phyloP scores from a whole-genome alignment of 30 jellyfish, hydroid and myxozoan genomes.

The Cassiopea andromeda region DNA sequence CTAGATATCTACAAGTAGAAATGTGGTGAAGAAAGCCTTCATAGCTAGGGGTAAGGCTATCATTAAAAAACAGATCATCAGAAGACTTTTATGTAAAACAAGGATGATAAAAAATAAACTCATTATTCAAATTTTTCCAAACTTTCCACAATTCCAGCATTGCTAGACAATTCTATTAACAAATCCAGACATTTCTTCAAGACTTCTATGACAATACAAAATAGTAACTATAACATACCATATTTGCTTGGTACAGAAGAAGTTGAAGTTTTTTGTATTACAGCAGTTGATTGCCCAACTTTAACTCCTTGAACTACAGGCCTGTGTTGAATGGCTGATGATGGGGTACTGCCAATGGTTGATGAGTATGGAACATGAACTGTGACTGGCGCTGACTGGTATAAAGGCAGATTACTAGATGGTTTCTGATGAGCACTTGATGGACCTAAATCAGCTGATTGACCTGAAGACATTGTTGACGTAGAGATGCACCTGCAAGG shows the following conservation, averaged over 20 bases:
- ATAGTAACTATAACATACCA: not conserved
- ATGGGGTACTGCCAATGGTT: constrained; percentile 12
- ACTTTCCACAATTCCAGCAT: too few relatives aligned
- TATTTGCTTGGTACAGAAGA: constrained; percentile 31
- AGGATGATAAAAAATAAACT: too few relatives aligned
- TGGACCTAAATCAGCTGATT: constrained; percentile 12
- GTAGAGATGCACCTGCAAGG: not conserved
- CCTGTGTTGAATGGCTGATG: constrained; percentile 41
- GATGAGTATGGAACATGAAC: constrained; percentile 46
- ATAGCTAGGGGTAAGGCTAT: too few relatives aligned
- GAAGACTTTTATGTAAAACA: too few relatives aligned
- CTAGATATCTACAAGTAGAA: too few relatives aligned
- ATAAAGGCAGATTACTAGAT: constrained; percentile 18
- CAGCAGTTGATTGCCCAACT: constrained; percentile 56
- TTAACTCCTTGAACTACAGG: constrained; percentile 30
- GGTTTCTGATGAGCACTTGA: constrained; percentile 32
- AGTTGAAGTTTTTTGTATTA: constrained; percentile 37
- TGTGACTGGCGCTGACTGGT: constrained; percentile 38
- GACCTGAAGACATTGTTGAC: constrained; percentile 33
- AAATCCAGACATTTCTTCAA: not conserved
- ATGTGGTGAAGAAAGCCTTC: too few relatives aligned
- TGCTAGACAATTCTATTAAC: too few relatives aligned
- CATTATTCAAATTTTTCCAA: too few relatives aligned
- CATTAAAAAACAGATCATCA: too few relatives aligned
- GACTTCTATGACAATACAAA: not conserved